Base-by-base conservation (phyloP, 35 echinoderm and acorn worm species). In the Hemicentrotus pulcherrimus region DNA sequence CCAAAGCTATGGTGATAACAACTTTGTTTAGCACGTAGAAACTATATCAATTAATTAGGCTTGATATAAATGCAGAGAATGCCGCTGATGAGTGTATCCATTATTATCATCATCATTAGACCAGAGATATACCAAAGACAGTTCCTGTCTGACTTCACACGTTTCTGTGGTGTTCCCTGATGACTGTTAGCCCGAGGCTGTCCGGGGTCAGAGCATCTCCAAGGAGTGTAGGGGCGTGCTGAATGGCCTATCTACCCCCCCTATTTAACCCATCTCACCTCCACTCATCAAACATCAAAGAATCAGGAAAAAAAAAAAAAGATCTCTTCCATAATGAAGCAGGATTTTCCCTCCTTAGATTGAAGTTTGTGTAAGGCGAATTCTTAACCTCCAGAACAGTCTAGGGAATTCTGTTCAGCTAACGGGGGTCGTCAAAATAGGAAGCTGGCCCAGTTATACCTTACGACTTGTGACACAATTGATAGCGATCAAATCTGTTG, bases 401-500 rank as follows among this genome's bases (percentile, higher is more conserved):
- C 91, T 13, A 12, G 91, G 91, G 91, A 93, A 93, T 93, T 93
- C 46, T 31, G 15, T 30, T 18, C 91, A 58, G n/a, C 91, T 47
- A 93, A 46, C 48, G 91, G 91, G 91, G 91, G 91, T 93, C 91
- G 91, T 93, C 32, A 93, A 93, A 93, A 93, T 93, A 93, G 91
- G 91, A 93, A 93, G 91, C 46, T 93, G 48, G 32, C 91, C 91
- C 91, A 93, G 91, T 93, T 93, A 46, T 47, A 12, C 16, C 32
- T 93, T 48, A 93, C 91, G 46, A 93, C 24, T 93, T 93, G 91
- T 93, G 91, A 93, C 91, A 93, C 32, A 93, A 93, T 93, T 50
- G 91, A 93, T 93, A 93, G 91, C 48, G 13, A 93, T 93, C 91
- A 93, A 93, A 46, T 50, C 48, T 93, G 31, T 4, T 28, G n/a